Conservation (phyloP, 2,888 invertebrate genomes). For the Drosophila hamatofila region DNA sequence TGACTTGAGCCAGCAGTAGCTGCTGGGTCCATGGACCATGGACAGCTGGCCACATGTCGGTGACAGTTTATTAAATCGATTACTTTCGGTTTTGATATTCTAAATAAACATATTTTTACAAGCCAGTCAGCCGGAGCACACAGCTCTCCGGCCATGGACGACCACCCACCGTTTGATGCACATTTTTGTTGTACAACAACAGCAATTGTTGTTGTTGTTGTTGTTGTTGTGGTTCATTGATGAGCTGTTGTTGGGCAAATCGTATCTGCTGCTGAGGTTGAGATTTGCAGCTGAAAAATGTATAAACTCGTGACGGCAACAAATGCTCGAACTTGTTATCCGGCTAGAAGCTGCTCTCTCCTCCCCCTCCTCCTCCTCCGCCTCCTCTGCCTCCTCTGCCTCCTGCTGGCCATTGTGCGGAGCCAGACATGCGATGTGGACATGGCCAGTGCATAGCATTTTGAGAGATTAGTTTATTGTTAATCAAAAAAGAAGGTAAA, state of each 20-base stretch:
- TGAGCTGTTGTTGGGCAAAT: constrained; percentile 41
- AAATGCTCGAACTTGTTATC: constrained; percentile 25
- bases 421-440: constrained; percentile 28
- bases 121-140: constrained; percentile 26
- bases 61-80: constrained; percentile 85
- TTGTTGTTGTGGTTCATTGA: constrained; percentile 28
- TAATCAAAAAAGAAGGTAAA: constrained; percentile 75
- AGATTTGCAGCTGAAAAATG: constrained; percentile 48
- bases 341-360: constrained; percentile 6
- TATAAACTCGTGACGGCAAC: constrained; percentile 60
- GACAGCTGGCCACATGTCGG: constrained; percentile 76
- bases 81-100: constrained; percentile 82
- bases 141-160: constrained; percentile 27
- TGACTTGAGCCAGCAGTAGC: constrained; percentile 78
- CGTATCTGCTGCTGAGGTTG: constrained; percentile 20
- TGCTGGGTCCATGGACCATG: constrained; percentile 12
- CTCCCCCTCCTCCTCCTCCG: not conserved
- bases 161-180: constrained; percentile 65
- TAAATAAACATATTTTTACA: constrained; percentile 78
- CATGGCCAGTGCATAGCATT: constrained; percentile 28
- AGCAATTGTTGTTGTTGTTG: constrained; percentile 2
- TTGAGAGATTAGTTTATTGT: constrained; percentile 79
- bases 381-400: not conserved
- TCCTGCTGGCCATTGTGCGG: constrained; percentile 18
- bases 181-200: constrained; percentile 33